Conservation (phyloP, 2,888 invertebrate species). For the Tanypteryx hageni region DNA sequence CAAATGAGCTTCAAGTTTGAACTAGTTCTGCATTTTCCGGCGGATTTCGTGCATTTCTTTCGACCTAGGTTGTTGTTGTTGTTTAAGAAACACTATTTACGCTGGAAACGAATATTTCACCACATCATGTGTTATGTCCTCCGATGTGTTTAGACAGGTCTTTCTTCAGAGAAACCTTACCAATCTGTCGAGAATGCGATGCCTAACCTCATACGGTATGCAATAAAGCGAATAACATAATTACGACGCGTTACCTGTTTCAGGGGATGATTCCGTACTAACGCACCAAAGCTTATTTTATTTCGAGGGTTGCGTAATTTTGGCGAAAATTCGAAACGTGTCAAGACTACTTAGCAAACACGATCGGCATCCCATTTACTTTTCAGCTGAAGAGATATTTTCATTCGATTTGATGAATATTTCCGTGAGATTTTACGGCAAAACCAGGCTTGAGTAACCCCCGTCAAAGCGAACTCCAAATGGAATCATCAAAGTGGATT, state of each 20-base stretch:
- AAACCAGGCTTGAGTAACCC: too few relatives aligned
- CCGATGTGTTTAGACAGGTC: background rate
- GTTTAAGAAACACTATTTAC: too few relatives aligned
- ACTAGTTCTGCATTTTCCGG: too few relatives aligned
- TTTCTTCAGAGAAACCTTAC: background rate
- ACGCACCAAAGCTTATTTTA: background rate
- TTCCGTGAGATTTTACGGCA: too few relatives aligned
- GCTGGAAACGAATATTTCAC: too few relatives aligned
- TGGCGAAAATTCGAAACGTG: background rate
- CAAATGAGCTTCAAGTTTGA: too few relatives aligned
- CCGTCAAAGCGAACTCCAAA: too few relatives aligned
- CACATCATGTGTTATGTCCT: background rate
- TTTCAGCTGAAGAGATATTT: too few relatives aligned
- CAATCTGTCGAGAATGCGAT: background rate
- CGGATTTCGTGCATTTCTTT: too few relatives aligned
- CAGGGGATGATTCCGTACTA: background rate
- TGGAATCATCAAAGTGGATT: too few relatives aligned
- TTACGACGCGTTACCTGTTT: background rate
- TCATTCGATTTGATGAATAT: too few relatives aligned
- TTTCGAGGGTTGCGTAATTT: background rate
- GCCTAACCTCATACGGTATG: background rate
- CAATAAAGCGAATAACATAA: background rate
- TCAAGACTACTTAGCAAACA: background rate
- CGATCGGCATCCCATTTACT: background rate
- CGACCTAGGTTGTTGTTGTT: too few relatives aligned